A percentile compares a stretch with the other conserved stretches of the same genome.
Conservation (phyloP, 92 coral and sea anemone species). For the Pocillopora meandrina region DNA sequence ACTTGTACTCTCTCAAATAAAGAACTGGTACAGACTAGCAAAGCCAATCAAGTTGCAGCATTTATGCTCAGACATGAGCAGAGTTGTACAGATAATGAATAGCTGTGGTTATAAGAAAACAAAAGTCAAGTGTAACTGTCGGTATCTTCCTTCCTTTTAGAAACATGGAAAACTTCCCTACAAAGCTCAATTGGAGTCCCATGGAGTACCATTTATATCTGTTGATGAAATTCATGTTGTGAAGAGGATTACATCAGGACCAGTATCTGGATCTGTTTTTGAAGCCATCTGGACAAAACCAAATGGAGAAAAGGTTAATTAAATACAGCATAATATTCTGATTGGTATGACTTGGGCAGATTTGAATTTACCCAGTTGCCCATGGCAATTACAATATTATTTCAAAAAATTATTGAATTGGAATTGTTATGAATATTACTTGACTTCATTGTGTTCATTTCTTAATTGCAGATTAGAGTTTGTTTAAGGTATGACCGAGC, state of each 20-base stretch:
- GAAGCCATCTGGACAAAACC: conserved; percentile 65
- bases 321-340: neutral
- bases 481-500: conserved; percentile 58
- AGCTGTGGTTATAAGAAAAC: too few relatives aligned
- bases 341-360: neutral
- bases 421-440: neutral
- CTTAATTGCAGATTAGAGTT: conserved; percentile 41
- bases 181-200: conserved; percentile 5
- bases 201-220: conserved; percentile 61
- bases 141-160: neutral
- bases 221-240: conserved; percentile 46
- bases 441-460: neutral
- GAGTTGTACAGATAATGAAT: too few relatives aligned
- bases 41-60: too few relatives aligned
- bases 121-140: too few relatives aligned
- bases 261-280: conserved; percentile 64
- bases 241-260: conserved; percentile 54
- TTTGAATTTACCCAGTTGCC: too few relatives aligned
- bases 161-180: conserved; percentile 35
- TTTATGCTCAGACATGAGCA: too few relatives aligned
- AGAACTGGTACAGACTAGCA: too few relatives aligned
- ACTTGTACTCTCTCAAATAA: too few relatives aligned
- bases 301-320: conserved; percentile 48
- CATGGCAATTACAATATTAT: too few relatives aligned
- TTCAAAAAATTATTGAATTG: too few relatives aligned